A percentile compares a stretch with the other conserved stretches of the same genome.
phyloP scores from a whole-genome alignment of 2,888 invertebrate species.

The Pomacea canaliculata region DNA sequence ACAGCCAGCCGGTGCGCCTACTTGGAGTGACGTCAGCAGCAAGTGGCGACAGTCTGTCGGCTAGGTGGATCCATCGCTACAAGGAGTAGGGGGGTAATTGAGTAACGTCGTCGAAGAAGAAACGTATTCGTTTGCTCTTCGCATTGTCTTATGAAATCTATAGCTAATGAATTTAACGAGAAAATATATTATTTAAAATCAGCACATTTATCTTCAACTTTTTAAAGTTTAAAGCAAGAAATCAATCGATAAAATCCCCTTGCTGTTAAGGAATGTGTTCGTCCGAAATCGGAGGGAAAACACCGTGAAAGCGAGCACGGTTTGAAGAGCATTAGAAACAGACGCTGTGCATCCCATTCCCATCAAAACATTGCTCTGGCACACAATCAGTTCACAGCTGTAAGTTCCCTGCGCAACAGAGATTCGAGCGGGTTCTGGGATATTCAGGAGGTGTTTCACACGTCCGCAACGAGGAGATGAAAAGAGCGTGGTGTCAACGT shows the following conservation, averaged over 20 bases:
- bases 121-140: background rate
- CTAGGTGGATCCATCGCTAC: conserved; percentile 28
- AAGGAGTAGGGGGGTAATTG: conserved; percentile 12
- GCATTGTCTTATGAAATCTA: background rate
- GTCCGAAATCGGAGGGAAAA: conserved; percentile 11
- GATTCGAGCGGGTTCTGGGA: too few species aligned
- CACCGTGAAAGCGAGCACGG: conserved; percentile 5
- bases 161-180: too few species aligned
- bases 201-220: too few species aligned
- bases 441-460: too few species aligned
- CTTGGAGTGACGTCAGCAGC: conserved; percentile 56
- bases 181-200: too few species aligned
- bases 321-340: background rate
- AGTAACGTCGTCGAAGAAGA: background rate
- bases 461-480: too few species aligned
- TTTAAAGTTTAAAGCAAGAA: too few species aligned
- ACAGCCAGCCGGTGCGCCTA: conserved; percentile 52
- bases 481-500: too few species aligned
- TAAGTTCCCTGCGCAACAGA: too few species aligned
- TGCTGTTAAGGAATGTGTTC: conserved; percentile 5
- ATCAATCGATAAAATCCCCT: background rate
- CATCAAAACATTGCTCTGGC: conserved; percentile 9
- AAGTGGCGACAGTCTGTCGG: conserved; percentile 63
- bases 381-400: background rate
- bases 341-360: conserved; percentile 7